Evolutionary conservation across 2,797 vertebrate species (phyloP).

Genomic region (Epinephelus awoara): DNA sequence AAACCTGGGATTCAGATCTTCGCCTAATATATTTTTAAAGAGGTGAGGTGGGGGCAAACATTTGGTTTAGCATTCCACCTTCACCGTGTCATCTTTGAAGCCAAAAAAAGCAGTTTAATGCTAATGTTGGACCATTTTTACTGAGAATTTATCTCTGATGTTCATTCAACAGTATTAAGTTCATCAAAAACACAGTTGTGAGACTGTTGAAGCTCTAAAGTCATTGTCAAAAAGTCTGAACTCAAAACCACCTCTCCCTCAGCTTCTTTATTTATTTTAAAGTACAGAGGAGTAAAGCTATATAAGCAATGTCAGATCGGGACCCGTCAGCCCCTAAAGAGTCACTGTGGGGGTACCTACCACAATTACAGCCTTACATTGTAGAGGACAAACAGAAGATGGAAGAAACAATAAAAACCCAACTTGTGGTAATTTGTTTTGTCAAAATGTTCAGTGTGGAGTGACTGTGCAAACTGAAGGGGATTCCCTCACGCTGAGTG

Average conservation of each 20-base stretch:
- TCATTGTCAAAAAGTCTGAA: no score
- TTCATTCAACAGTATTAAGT: constrained; percentile 4
- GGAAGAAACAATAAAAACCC: constrained; percentile 16
- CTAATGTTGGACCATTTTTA: constrained; percentile 1
- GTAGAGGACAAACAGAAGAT: neutral
- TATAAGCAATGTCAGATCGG: neutral
- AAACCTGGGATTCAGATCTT: constrained; percentile 18
- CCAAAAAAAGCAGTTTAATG: constrained; percentile 11
- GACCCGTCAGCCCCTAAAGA: neutral
- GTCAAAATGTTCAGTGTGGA: constrained; percentile 1
- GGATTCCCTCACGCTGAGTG: constrained; percentile 24
- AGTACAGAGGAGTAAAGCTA: neutral
- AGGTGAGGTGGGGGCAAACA: neutral
- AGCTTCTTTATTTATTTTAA: neutral
- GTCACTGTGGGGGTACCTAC: neutral
- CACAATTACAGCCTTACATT: constrained; percentile 1
- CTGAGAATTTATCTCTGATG: neutral
- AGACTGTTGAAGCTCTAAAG: neutral
- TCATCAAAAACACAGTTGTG: constrained; percentile 13
- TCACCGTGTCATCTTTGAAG: neutral
- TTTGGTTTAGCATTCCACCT: constrained; percentile 27
- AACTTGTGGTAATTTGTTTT: constrained; percentile 17
- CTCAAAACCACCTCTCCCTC: neutral
- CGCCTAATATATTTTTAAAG: neutral
- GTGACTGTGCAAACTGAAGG: constrained; percentile 6